phyloP scores from a whole-genome alignment of 2,113 vertebrate genomes.

The Gallinago jamesoni region DNA sequence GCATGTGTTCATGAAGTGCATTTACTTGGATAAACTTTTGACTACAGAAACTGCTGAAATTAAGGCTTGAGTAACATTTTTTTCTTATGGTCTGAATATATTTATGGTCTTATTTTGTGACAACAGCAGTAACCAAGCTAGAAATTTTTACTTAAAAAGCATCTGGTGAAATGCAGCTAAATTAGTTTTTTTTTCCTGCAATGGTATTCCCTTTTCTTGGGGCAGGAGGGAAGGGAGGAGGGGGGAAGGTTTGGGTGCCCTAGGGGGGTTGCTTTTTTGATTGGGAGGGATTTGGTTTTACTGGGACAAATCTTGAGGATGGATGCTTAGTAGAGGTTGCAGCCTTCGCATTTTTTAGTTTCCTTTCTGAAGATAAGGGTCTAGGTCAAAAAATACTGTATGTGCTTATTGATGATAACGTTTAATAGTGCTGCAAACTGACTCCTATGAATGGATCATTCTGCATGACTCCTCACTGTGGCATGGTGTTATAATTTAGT shows the following conservation, averaged over 20 bases:
- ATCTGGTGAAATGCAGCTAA: background rate
- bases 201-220: background rate
- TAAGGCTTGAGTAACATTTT: background rate
- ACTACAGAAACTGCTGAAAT: background rate
- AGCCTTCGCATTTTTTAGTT: background rate
- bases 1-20: background rate
- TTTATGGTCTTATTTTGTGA: background rate
- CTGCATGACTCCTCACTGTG: background rate
- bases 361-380: background rate
- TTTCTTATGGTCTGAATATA: background rate
- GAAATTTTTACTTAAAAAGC: background rate
- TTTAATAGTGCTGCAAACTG: background rate
- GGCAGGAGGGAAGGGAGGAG: background rate
- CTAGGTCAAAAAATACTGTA: background rate
- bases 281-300: accelerated
- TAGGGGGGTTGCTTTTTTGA: background rate
- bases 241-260: background rate
- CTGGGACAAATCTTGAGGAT: background rate
- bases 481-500: background rate
- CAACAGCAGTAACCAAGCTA: background rate
- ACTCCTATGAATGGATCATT: background rate
- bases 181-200: background rate
- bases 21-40: background rate
- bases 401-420: background rate
- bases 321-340: background rate